phyloP scores from a whole-genome alignment of 2,113 vertebrate genomes.

The Promerops cafer region DNA sequence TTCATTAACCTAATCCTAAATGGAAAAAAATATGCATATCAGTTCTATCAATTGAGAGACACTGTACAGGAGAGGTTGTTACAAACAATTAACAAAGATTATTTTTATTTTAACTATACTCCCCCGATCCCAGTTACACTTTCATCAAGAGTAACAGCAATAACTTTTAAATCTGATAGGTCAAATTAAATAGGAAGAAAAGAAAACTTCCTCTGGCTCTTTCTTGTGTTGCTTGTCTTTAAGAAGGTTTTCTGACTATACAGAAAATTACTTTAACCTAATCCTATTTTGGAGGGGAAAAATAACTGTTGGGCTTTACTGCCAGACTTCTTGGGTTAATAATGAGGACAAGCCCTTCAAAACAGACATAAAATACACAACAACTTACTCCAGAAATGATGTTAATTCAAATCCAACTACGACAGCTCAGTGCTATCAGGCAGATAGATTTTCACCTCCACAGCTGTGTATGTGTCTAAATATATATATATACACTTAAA shows the following conservation, averaged over 20 bases:
- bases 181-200: neutral
- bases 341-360: neutral
- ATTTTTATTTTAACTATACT: neutral
- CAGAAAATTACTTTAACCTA: neutral
- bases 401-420: neutral
- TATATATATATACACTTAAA: neutral
- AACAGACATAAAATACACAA: neutral
- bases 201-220: neutral
- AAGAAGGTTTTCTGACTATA: neutral
- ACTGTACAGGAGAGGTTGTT: neutral
- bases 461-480: neutral
- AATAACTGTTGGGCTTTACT: neutral
- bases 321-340: neutral
- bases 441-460: conserved; percentile 14
- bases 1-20: neutral
- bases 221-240: neutral
- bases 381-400: neutral
- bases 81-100: neutral
- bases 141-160: neutral
- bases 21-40: neutral
- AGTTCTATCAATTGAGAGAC: neutral
- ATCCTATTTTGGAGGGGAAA: neutral
- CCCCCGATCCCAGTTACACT: neutral
- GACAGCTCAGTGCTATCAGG: neutral
- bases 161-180: neutral